Evolutionary conservation across 2,797 vertebrate species (phyloP).

Genomic region (Smutsia temminckii): DNA sequence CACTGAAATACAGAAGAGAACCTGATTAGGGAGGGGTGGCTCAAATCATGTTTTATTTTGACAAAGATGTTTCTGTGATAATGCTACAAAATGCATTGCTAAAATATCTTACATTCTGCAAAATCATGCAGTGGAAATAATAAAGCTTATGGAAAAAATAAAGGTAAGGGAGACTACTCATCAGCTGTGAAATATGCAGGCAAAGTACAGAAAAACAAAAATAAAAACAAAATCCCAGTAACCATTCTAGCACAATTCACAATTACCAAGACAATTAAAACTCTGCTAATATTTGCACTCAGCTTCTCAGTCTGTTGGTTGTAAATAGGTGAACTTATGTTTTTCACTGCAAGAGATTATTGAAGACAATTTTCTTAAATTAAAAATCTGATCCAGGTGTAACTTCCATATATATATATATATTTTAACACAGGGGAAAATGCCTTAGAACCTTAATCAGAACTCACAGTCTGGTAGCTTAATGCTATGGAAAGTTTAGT

Average conservation of each 20-base stretch:
- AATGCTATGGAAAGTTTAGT: not conserved
- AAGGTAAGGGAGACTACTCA: not conserved
- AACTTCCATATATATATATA: not conserved
- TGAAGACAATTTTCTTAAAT: not conserved
- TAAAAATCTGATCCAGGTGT: not conserved
- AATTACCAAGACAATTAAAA: not conserved
- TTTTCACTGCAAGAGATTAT: not conserved
- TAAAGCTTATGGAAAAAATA: not conserved
- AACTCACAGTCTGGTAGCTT: not conserved
- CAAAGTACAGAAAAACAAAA: not conserved
- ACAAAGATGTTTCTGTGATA: not conserved
- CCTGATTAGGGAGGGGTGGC: not conserved
- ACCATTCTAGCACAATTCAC: not conserved
- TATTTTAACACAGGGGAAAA: not conserved
- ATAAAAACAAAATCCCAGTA: not conserved
- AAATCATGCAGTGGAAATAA: not conserved
- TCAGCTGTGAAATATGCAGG: not conserved
- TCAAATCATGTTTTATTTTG: not conserved
- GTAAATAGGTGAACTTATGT: not conserved
- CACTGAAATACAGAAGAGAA: not conserved
- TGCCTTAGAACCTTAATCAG: not conserved
- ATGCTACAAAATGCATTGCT: not conserved
- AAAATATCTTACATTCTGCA: not conserved
- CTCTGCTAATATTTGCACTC: not conserved
- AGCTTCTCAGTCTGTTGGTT: not conserved